These are phyloP conservation scores for Frieseomelitta varia DNA, from an alignment of 1,140 invertebrate genomes.

Conservation along the genomic window DNA sequence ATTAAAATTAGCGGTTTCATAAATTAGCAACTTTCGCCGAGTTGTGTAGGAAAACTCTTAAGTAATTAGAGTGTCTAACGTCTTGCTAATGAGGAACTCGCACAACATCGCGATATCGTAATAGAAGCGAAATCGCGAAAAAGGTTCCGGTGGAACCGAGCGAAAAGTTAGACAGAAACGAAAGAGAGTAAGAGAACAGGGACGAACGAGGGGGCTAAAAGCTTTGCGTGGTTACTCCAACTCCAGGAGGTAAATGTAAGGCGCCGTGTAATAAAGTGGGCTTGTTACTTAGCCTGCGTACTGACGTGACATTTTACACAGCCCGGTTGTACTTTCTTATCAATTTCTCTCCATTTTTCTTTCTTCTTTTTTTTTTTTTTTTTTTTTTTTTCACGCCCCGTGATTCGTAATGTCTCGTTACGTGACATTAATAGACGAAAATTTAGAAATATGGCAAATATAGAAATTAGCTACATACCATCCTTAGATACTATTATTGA, in stretches of 20 bases:
- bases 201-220: slow-evolving; percentile 46
- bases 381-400: not conserved
- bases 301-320: slow-evolving; percentile 27
- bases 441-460: too few relatives aligned
- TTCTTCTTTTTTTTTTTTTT: too few relatives aligned
- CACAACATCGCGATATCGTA: slow-evolving; percentile 42
- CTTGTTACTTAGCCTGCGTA: slow-evolving; percentile 50
- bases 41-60: slow-evolving; percentile 17
- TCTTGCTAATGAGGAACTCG: slow-evolving; percentile 45
- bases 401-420: not conserved
- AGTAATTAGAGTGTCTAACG: slow-evolving; percentile 52
- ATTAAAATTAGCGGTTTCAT: too few relatives aligned
- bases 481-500: too few relatives aligned
- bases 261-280: slow-evolving; percentile 56
- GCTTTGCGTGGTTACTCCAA: slow-evolving; percentile 47
- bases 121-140: not conserved
- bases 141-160: not conserved
- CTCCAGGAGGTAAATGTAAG: slow-evolving; percentile 46
- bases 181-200: not conserved
- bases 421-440: not conserved
- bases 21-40: slow-evolving; percentile 44
- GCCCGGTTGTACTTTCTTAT: not conserved
- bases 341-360: slow-evolving; percentile 27
- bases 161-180: not conserved
- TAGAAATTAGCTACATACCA: too few relatives aligned